These are phyloP conservation scores for Leptopilina boulardi DNA, from an alignment of 1,140 invertebrate species.

Conservation along the genomic window DNA sequence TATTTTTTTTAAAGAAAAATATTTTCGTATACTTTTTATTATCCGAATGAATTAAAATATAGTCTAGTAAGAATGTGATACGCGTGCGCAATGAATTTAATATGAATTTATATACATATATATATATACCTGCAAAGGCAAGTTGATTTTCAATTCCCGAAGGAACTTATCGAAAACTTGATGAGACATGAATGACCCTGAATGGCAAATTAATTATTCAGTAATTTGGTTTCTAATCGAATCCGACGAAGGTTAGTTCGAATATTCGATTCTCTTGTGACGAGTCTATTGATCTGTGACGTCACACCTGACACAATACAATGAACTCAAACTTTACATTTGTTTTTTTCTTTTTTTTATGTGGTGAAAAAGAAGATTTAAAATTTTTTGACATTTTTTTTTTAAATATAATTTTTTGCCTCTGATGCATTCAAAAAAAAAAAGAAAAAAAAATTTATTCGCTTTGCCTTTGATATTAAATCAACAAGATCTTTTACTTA, in stretches of 20 bases:
- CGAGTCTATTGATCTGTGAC: constrained; percentile 20
- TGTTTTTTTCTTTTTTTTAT: too few relatives aligned
- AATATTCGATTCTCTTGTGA: background rate
- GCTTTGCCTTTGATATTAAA: background rate
- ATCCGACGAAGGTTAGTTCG: background rate
- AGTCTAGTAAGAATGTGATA: background rate
- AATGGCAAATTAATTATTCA: constrained; percentile 14
- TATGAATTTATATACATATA: background rate
- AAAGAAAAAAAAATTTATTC: background rate
- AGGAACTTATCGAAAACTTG: background rate
- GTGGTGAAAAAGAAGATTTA: background rate
- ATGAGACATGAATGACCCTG: background rate
- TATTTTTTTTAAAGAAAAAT: constrained; percentile 17
- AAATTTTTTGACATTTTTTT: background rate
- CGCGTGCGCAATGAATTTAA: background rate
- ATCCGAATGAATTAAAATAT: background rate
- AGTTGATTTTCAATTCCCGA: background rate
- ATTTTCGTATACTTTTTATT: too few relatives aligned
- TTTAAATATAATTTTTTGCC: background rate
- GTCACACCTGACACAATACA: constrained; percentile 1
- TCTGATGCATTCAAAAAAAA: background rate
- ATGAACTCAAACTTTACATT: constrained; percentile 6
- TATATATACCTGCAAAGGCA: background rate
- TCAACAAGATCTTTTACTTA: background rate
- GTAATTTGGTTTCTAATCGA: constrained; percentile 7